These are phyloP conservation scores for Mesocentrotus franciscanus DNA, from an alignment of 53 echinoderm and acorn worm genomes.

Conservation along the genomic window DNA sequence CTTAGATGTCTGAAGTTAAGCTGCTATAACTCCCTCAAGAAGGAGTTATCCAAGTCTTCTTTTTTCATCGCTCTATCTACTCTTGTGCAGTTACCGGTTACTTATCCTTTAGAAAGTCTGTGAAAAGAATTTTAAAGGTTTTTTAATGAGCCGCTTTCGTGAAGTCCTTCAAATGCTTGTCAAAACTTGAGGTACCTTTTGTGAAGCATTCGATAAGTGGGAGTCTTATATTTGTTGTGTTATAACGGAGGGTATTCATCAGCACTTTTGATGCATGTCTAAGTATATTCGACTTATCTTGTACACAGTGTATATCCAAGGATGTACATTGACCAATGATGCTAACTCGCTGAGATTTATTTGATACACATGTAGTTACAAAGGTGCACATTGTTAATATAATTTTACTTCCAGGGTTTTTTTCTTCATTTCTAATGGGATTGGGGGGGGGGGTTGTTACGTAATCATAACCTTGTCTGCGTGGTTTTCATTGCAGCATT, in stretches of 20 bases:
- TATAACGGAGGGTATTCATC: not conserved
- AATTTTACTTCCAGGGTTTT: no score
- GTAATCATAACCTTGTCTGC: not conserved
- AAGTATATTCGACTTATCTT: not conserved
- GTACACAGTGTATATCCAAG: not conserved
- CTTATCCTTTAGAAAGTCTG: not conserved
- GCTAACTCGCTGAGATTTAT: not conserved
- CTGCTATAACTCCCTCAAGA: no score
- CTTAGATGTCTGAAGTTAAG: not conserved
- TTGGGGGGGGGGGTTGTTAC: not conserved
- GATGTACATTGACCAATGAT: not conserved
- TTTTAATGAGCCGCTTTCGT: not conserved
- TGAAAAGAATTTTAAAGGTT: not conserved
- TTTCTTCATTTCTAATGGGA: no score
- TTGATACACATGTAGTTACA: not conserved
- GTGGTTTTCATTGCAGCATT: not conserved
- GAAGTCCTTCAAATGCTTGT: constrained; percentile 34
- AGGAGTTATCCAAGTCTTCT: not conserved
- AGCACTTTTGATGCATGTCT: not conserved
- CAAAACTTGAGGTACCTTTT: not conserved
- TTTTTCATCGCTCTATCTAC: not conserved
- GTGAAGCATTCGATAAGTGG: not conserved
- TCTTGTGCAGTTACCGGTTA: not conserved
- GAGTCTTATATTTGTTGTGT: not conserved
- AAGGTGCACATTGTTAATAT: no score